phyloP scores from a whole-genome alignment of 2,797 vertebrate species.

The Lacerta viridis region DNA sequence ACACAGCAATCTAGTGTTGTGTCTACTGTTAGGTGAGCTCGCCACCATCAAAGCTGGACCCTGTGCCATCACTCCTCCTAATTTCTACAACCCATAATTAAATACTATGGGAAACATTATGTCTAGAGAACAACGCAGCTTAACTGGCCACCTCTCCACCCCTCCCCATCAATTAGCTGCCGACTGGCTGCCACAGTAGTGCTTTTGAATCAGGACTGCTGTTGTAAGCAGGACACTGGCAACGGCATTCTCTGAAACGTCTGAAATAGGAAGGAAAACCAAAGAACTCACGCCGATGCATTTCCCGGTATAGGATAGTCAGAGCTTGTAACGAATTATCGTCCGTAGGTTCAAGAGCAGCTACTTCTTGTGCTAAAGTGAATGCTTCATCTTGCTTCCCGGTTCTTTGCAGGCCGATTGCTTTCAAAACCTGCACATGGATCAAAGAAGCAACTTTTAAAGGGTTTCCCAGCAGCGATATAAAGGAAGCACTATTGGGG shows the following conservation, averaged over 20 bases:
- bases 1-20: too few species aligned
- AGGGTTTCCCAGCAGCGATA: not conserved
- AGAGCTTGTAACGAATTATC: constrained; percentile 98
- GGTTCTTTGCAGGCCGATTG: constrained; percentile 96
- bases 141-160: not conserved
- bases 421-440: constrained; percentile 91
- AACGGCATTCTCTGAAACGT: not conserved
- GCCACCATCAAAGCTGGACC: not conserved
- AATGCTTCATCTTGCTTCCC: constrained; percentile 98
- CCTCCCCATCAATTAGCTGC: not conserved
- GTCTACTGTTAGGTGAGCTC: not conserved
- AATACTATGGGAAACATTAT: not conserved
- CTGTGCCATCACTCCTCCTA: not conserved
- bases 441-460: constrained; percentile 51
- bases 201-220: not conserved
- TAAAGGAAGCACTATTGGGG: constrained; percentile 14
- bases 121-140: not conserved
- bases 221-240: not conserved
- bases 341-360: constrained; percentile 94
- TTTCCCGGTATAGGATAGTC: constrained; percentile 97
- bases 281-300: constrained; percentile 91
- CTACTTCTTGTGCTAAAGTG: constrained; percentile 93
- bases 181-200: too few species aligned
- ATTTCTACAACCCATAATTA: not conserved
- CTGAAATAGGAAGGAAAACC: not conserved